A percentile compares a stretch with the other conserved stretches of the same genome.
Evolutionary conservation across 2,113 vertebrate species (phyloP).

Genomic region (Craseonycteris thonglongyai): DNA sequence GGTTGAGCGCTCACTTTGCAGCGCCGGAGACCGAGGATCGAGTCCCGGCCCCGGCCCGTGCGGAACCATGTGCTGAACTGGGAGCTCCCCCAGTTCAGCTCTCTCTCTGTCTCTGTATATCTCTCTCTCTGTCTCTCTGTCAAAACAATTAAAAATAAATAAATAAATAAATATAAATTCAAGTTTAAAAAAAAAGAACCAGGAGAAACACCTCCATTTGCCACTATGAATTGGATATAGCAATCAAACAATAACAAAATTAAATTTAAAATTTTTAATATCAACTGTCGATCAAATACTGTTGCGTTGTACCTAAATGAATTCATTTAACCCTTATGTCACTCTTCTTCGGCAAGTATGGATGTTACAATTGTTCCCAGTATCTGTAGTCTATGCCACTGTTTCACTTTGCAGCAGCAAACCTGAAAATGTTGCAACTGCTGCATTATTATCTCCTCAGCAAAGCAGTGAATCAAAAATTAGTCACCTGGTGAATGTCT

Average conservation of each 20-base stretch:
- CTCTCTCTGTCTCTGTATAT: too few relatives aligned
- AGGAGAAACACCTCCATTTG: background rate
- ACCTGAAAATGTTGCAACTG: background rate
- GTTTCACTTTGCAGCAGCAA: background rate
- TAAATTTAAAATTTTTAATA: background rate
- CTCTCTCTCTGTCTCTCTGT: too few relatives aligned
- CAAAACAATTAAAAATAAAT: too few relatives aligned
- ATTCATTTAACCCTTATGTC: background rate
- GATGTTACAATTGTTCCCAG: background rate
- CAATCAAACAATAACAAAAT: background rate
- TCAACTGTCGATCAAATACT: background rate
- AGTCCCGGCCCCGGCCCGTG: too few relatives aligned
- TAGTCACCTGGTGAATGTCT: background rate
- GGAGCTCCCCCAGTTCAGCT: too few relatives aligned
- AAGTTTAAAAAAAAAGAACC: background rate
- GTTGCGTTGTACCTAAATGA: background rate
- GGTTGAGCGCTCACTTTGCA: too few relatives aligned
- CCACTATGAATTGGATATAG: background rate
- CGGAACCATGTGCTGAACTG: too few relatives aligned
- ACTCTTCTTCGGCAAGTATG: background rate
- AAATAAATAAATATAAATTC: too few relatives aligned
- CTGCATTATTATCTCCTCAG: background rate
- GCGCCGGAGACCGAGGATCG: too few relatives aligned
- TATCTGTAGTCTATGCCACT: background rate
- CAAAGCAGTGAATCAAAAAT: background rate